Evolutionary conservation across 2,888 invertebrate genomes (phyloP).

Genomic region (Acronicta alni): DNA sequence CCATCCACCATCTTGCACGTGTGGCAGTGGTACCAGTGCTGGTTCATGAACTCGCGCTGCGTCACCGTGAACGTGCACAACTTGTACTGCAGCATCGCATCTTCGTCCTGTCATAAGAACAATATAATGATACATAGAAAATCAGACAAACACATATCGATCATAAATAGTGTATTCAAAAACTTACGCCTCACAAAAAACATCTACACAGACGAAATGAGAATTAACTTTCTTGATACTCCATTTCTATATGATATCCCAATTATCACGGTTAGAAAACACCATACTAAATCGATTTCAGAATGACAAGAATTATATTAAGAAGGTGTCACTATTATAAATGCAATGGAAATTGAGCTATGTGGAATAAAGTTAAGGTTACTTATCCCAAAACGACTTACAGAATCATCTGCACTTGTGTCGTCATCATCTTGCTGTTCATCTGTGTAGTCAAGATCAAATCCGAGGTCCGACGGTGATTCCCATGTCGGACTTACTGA

Average conservation of each 20-base stretch:
- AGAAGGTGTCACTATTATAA: no score
- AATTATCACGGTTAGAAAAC: no score
- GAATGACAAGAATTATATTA: no score
- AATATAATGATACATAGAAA: neutral
- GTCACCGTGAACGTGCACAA: conserved; percentile 99
- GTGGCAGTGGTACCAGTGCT: conserved; percentile 99
- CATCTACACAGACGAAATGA: no score
- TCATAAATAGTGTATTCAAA: no score
- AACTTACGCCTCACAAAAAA: no score
- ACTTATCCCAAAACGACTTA: conserved; percentile 62
- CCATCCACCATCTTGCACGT: conserved; percentile 99
- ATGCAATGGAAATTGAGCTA: no score
- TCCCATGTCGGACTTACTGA: conserved; percentile 93
- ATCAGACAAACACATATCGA: no score
- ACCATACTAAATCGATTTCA: no score
- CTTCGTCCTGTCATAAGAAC: conserved; percentile 93
- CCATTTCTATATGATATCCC: no score
- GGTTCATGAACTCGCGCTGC: conserved; percentile 99
- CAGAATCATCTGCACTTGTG: conserved; percentile 97
- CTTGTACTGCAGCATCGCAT: conserved; percentile 95
- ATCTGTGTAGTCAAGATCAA: conserved; percentile 96
- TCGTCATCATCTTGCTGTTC: conserved; percentile 97
- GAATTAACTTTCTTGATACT: no score
- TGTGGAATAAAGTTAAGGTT: no score
- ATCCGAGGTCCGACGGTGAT: conserved; percentile 92